Evolutionary conservation across 2,113 vertebrate genomes (phyloP).

Genomic region (Sula dactylatra): DNA sequence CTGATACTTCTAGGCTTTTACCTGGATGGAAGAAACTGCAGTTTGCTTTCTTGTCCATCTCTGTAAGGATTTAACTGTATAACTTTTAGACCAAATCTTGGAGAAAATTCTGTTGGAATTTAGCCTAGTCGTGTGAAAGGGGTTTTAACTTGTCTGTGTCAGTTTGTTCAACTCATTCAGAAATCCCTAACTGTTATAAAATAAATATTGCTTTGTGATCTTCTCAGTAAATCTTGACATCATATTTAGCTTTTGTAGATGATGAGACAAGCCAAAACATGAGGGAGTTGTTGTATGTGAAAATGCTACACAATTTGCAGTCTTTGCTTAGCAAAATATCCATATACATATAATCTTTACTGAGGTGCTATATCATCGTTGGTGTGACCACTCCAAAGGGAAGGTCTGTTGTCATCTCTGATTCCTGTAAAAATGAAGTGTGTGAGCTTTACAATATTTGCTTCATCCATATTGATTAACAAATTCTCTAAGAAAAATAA

Average conservation of each 20-base stretch:
- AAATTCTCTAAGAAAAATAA: not conserved
- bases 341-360: not conserved
- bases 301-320: not conserved
- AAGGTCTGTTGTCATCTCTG: not conserved
- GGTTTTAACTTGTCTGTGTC: not conserved
- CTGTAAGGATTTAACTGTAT: not conserved
- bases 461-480: not conserved
- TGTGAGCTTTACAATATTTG: not conserved
- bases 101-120: not conserved
- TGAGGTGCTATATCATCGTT: not conserved
- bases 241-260: not conserved
- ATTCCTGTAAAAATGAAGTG: not conserved
- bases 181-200: not conserved
- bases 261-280: not conserved
- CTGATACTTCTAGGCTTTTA: not conserved
- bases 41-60: not conserved
- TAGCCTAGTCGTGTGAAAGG: not conserved
- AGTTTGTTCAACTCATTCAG: not conserved
- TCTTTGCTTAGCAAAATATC: not conserved
- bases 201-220: constrained; percentile 16
- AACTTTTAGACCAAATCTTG: not conserved
- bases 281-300: not conserved
- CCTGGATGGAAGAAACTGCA: not conserved
- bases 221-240: constrained; percentile 2
- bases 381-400: not conserved